Evolutionary conservation across 2,113 vertebrate species (phyloP), one percentile per base, ranked within the genome.

Genomic region (Uria lomvia): DNA sequence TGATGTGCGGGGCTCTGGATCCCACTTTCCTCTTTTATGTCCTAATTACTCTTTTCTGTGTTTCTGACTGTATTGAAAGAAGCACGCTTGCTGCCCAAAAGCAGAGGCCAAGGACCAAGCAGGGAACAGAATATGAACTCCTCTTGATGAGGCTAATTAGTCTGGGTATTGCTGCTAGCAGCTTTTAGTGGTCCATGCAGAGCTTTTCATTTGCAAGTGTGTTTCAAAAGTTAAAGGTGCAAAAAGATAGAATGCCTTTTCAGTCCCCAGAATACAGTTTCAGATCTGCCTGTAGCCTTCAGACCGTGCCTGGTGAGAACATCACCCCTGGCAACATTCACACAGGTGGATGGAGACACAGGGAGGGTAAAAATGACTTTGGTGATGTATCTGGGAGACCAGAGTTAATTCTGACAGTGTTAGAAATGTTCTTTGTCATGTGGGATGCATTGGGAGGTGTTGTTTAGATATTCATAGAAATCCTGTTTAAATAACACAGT

Each of bases 401-500:
- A 8, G 22, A 32, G 38, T 68, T 66, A 45, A 75, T 86, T 67
- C 30, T 38, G 55, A 24, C 8, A 50, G 5, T 9, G 8, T 83
- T 47, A 49, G 6, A 86, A 50, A 58, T 3, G 2, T 65, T 59
- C 6, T 66, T 86, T 36, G 19, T 65, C 68, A 60, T 34, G 23
- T 0, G 1, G 18, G 15, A 68, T 43, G 38, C 58, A 21, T 32
- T 45, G 43, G 22, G 36, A 78, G 68, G 13, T 2, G 4, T 3
- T 68, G 45, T 56, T 72, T 45, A 75, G 58, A 92, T 81, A 55
- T 27, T 22, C 10, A 42, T 11, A 78, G 65, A 75, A 91, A 75
- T 24, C 9, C 27, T 65, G 5, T 85, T 88, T 38, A 76, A 94
- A 94, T 82, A 82, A 88, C 60, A 77, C n/a, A 96, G 56, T 60